Base-by-base conservation (phyloP, 2,113 vertebrate genomes). In the Chrysemys picta region DNA sequence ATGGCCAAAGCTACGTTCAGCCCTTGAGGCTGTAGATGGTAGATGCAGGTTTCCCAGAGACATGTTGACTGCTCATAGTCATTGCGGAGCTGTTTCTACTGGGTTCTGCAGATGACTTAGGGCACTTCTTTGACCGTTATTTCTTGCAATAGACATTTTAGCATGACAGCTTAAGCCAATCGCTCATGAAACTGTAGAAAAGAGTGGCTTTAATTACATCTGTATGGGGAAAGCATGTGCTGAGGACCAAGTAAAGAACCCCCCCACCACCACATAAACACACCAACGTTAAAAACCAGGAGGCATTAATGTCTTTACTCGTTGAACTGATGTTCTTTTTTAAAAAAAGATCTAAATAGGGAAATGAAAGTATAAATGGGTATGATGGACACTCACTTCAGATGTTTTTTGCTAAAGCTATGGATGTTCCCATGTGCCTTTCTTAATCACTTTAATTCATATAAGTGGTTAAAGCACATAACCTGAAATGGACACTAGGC, bases 381-480 rank as follows among this genome's bases (percentile, higher is more conserved):
- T 42, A 47, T 1, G 8, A 7, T 16, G 80, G 42, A 5, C 84
- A 47, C 5, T 90, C 3, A 0, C 1, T 75, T 35, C 24, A 81
- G 16, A 25, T 3, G 1, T 62, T 80, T 80, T 8, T 35, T 81
- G 88, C 14, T 17, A 88, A 79, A 82, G 21, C 12, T 82, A 16
- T 1, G 8, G 22, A 17, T 22, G 86, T 4, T 79, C 22, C 11
- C 2, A 78, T 42, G 16, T 47, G 89, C 35, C 54, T 21, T 88
- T 96, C 53, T 92, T 94, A 95, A 93, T 87, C 79, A 81, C n/a
- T 90, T 94, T 89, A 89, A 89, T 94, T 72, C 84, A 80, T 92
- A 89, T 96, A 95, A 57, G 42, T 31, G 65, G 38, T 8, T 89
- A 96, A 19, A 89, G 45, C 21, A 65, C 53, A 0, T 91, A 94